Evolutionary conservation across 1,140 invertebrate genomes (phyloP), one percentile per base, ranked within the genome.

Genomic region (Magallana gigas): DNA sequence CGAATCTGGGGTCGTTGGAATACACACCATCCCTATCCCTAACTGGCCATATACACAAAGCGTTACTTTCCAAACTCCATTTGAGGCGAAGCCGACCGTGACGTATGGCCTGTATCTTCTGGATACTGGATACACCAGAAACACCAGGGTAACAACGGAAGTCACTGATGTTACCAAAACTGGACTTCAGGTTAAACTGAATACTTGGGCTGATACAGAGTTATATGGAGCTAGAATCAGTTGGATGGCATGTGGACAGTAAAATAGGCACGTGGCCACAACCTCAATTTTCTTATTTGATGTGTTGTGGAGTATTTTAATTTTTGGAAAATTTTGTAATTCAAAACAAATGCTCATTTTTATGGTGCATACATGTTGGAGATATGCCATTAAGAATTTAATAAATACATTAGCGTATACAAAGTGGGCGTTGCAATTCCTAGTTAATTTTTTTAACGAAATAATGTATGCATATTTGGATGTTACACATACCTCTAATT

Each of bases 181-280:
- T 16, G 18, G 18, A 14, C 14, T 76, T 6, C 11, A 16, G 36
- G 11, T 76, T 76, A 14, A 11, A 29, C 71, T 76, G 71, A 76
- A 76, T 29, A 76, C 71, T 48, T 76, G 11, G 18, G 36, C 9
- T 11, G 36, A 14, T 48, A 16, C 71, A 11, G 18, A 29, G 18
- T 11, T 11, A 23, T 76, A 48, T 18, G 71, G 71, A 76, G 18
- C 18, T 0, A 23, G 36, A 11, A 1, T 48, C 12, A 76, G 71
- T 18, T 76, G 71, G 71, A 76, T 76, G 71, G 71, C 71, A 48
- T 76, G 71, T n/a, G 59, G 59, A 60, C 11, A 60, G 16, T 12
- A 11, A 60, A 0, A 60, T 16, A 12, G 11, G 11, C 59, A 60
- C 11, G 16, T 60, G 59, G 8, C 16, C 11, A 60, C 11, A 12